Evolutionary conservation across 2,797 vertebrate species (phyloP).

Genomic region (Onychomys torridus): DNA sequence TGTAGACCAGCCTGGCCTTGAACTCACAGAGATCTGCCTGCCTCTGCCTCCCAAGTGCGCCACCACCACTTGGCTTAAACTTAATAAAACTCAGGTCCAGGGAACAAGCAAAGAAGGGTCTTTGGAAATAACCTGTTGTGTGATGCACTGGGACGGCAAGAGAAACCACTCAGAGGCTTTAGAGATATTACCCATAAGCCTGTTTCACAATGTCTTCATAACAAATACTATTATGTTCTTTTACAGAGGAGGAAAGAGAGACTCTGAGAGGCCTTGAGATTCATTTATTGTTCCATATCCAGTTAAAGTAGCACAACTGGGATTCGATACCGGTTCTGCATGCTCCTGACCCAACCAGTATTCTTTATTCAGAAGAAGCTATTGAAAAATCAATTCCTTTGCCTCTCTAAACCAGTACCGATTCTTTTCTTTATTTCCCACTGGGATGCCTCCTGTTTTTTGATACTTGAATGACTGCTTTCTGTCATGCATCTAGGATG

Average conservation of each 20-base stretch:
- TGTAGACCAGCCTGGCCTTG: too few species aligned
- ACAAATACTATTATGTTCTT: not conserved
- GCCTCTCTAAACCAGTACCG: not conserved
- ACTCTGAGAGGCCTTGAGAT: not conserved
- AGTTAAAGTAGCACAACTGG: not conserved
- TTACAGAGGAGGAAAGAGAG: conserved; percentile 10
- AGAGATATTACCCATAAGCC: not conserved
- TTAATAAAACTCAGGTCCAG: not conserved
- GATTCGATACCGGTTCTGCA: not conserved
- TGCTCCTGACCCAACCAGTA: not conserved
- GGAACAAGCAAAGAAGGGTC: not conserved
- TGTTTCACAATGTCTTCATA: conserved; percentile 14
- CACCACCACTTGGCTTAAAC: not conserved
- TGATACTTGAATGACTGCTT: not conserved
- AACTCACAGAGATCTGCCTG: too few species aligned
- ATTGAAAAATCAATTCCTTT: conserved; percentile 24
- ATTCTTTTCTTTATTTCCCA: conserved; percentile 10
- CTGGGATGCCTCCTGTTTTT: not conserved
- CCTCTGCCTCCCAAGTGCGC: too few species aligned
- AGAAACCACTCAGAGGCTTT: not conserved
- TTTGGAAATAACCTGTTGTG: not conserved
- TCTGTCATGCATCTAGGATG: conserved; percentile 1
- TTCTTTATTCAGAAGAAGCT: not conserved
- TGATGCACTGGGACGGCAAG: not conserved
- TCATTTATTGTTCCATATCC: not conserved